Evolutionary conservation across 2,113 vertebrate genomes (phyloP).

Genomic region (Vicugna pacos): DNA sequence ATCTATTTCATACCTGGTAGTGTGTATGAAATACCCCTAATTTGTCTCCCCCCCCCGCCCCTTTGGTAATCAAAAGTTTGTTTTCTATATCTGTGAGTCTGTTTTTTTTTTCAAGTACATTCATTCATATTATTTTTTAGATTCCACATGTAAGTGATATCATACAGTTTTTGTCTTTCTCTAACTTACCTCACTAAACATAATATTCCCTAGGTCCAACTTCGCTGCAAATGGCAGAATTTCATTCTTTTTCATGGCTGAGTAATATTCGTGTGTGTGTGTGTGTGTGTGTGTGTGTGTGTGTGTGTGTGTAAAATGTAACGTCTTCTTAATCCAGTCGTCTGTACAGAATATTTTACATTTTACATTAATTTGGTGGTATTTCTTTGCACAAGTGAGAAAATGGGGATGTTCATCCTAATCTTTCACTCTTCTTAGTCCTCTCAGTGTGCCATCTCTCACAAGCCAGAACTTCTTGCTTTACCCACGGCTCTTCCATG

Average conservation of each 20-base stretch:
- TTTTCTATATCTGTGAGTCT: neutral
- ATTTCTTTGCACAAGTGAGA: neutral
- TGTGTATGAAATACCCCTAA: neutral
- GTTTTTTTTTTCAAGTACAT: too few relatives aligned
- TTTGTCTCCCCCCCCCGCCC: neutral
- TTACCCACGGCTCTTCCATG: neutral
- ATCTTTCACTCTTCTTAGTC: neutral
- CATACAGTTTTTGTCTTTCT: too few relatives aligned
- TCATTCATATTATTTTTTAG: too few relatives aligned
- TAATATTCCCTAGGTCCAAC: neutral
- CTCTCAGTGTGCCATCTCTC: neutral
- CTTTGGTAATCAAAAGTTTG: neutral
- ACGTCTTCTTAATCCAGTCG: neutral
- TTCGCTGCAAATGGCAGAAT: neutral
- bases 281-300: too few relatives aligned
- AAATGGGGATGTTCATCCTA: neutral
- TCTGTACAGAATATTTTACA: neutral
- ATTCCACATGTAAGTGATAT: too few relatives aligned
- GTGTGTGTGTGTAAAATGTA: neutral
- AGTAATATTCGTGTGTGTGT: neutral
- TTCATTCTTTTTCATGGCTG: neutral
- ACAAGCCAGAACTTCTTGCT: neutral
- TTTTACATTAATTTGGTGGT: neutral
- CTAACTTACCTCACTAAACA: too few relatives aligned
- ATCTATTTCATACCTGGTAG: neutral